These are phyloP conservation scores for Takifugu rubripes DNA, from an alignment of 2,797 vertebrate genomes.

Conservation along the genomic window DNA sequence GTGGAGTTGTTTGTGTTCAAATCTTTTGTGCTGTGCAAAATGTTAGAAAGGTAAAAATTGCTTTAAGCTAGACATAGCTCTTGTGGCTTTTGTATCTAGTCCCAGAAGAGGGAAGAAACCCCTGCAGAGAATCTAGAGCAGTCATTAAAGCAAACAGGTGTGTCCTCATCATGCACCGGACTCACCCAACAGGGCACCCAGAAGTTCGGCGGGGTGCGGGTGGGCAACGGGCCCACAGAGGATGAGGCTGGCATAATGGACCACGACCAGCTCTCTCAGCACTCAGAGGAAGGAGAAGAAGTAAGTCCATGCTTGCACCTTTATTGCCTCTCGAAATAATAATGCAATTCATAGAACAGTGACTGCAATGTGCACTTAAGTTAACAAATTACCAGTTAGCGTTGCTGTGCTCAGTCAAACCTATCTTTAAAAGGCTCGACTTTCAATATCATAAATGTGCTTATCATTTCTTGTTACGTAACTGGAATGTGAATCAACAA, in stretches of 20 bases:
- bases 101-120: slow-evolving; percentile 82
- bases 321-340: too few relatives aligned
- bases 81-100: slow-evolving; percentile 86
- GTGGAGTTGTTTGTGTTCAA: too few relatives aligned
- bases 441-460: too few relatives aligned
- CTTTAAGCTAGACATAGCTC: slow-evolving; percentile 80
- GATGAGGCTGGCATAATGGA: slow-evolving; percentile 99
- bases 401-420: too few relatives aligned
- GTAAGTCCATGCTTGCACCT: slow-evolving; percentile 69
- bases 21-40: too few relatives aligned
- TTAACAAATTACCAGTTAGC: too few relatives aligned
- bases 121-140: slow-evolving; percentile 83
- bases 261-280: slow-evolving; percentile 97
- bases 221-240: slow-evolving; percentile 98
- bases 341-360: too few relatives aligned
- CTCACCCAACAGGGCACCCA: slow-evolving; percentile 94
- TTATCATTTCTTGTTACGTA: too few relatives aligned
- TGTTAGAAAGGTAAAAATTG: slow-evolving; percentile 57
- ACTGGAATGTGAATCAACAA: too few relatives aligned
- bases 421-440: too few relatives aligned
- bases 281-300: slow-evolving; percentile 97
- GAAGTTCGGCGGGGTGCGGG: slow-evolving; percentile 97
- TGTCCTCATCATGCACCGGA: slow-evolving; percentile 84
- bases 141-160: slow-evolving; percentile 83
- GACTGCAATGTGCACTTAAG: too few relatives aligned